phyloP scores from a whole-genome alignment of 2,888 invertebrate genomes.

The Thereva unica region DNA sequence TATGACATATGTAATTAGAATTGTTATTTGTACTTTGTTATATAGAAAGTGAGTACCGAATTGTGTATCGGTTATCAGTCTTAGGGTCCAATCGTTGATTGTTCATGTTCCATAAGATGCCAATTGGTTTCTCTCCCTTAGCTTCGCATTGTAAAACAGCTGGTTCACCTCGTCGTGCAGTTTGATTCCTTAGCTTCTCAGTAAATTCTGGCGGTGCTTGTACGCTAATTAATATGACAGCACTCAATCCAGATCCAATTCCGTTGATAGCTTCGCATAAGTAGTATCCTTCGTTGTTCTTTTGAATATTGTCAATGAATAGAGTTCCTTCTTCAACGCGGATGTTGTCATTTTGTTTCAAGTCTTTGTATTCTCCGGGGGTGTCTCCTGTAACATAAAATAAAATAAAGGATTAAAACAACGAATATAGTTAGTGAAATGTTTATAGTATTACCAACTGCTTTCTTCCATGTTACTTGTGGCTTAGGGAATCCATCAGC shows the following conservation, averaged over 20 bases:
- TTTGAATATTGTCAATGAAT: conserved; percentile 86
- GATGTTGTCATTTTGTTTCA: conserved; percentile 87
- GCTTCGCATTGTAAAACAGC: conserved; percentile 91
- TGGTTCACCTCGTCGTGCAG: conserved; percentile 86
- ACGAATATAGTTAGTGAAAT: neutral
- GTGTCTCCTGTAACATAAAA: conserved; percentile 71
- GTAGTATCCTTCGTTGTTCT: conserved; percentile 92
- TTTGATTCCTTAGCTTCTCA: conserved; percentile 88
- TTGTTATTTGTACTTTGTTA: neutral
- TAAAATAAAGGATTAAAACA: conserved; percentile 17
- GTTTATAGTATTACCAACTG: conserved; percentile 72
- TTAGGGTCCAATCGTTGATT: conserved; percentile 89
- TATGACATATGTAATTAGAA: conserved; percentile 43
- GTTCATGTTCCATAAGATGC: conserved; percentile 93
- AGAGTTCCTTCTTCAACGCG: conserved; percentile 94
- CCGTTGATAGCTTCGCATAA: conserved; percentile 95
- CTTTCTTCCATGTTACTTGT: conserved; percentile 93
- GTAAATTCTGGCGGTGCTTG: conserved; percentile 96
- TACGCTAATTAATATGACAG: conserved; percentile 90
- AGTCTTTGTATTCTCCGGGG: conserved; percentile 91
- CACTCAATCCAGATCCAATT: conserved; percentile 92
- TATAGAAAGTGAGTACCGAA: conserved; percentile 58
- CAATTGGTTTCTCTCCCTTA: conserved; percentile 92
- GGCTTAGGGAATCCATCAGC: conserved; percentile 95
- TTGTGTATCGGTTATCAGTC: conserved; percentile 83